phyloP scores from a whole-genome alignment of 2,113 vertebrate genomes.

The Vanacampus margaritifer region DNA sequence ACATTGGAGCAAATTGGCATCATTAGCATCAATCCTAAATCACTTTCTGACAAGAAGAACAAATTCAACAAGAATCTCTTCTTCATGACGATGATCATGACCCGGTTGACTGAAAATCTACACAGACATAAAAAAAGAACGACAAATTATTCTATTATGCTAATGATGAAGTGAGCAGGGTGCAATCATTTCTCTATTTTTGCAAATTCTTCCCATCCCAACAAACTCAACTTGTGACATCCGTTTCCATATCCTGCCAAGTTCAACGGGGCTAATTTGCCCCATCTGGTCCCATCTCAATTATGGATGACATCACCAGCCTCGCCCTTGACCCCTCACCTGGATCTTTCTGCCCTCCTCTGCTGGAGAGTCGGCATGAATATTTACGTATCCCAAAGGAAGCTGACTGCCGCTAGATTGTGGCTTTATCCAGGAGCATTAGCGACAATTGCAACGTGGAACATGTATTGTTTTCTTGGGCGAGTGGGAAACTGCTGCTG shows the following conservation, averaged over 20 bases:
- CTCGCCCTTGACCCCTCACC: slow-evolving; percentile 63
- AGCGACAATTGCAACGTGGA: slow-evolving; percentile 11
- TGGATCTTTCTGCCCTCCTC: slow-evolving; percentile 46
- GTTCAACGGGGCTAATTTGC: slow-evolving; percentile 59
- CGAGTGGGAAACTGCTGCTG: slow-evolving; percentile 30
- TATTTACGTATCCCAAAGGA: slow-evolving; percentile 49
- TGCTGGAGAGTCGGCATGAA: slow-evolving; percentile 56
- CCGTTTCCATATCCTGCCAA: slow-evolving; percentile 37
- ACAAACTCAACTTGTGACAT: slow-evolving; percentile 41
- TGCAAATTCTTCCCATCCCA: too few relatives aligned
- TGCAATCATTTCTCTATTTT: too few relatives aligned
- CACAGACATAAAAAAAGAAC: too few relatives aligned
- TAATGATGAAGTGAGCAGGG: too few relatives aligned
- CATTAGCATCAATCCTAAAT: too few relatives aligned
- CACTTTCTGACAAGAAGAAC: too few relatives aligned
- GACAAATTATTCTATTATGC: too few relatives aligned
- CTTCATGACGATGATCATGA: too few relatives aligned
- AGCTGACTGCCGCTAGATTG: background rate
- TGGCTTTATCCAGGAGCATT: slow-evolving; percentile 39
- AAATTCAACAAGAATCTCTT: too few relatives aligned
- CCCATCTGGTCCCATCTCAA: slow-evolving; percentile 56
- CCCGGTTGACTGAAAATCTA: too few relatives aligned
- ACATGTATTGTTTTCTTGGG: background rate
- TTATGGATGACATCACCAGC: slow-evolving; percentile 57
- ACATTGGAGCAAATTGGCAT: too few relatives aligned